Evolutionary conservation across 2,797 vertebrate species (phyloP).

Genomic region (Ptychadena robeensis): DNA sequence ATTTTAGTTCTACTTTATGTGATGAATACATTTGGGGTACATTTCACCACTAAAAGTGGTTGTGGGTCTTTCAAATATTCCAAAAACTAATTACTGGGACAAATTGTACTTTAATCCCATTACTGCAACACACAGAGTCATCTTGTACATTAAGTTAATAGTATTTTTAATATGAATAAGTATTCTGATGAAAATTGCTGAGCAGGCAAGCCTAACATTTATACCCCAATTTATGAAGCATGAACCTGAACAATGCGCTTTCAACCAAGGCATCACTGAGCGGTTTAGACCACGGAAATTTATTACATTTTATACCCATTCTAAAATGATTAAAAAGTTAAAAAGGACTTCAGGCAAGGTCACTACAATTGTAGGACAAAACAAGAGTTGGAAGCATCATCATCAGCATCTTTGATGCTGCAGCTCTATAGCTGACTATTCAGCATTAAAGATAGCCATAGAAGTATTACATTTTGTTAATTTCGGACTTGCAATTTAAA

Average conservation of each 20-base stretch:
- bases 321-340: background rate
- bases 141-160: conserved; percentile 36
- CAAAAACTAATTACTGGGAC: background rate
- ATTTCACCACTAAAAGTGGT: background rate
- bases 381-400: background rate
- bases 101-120: conserved; percentile 30
- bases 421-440: too few relatives aligned
- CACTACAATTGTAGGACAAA: background rate
- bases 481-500: too few relatives aligned
- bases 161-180: conserved; percentile 39
- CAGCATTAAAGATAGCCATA: too few relatives aligned
- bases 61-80: background rate
- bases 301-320: conserved; percentile 12
- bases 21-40: background rate
- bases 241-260: conserved; percentile 36
- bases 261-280: background rate
- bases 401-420: too few relatives aligned
- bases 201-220: conserved; percentile 32
- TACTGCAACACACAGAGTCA: conserved; percentile 23
- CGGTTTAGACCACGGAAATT: background rate
- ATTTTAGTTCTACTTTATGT: background rate
- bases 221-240: conserved; percentile 47
- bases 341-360: background rate
- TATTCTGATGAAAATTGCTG: conserved; percentile 20
- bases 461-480: too few relatives aligned